Base-by-base conservation (phyloP, 2,797 vertebrate species). In the Melanotaenia trifasciata region DNA sequence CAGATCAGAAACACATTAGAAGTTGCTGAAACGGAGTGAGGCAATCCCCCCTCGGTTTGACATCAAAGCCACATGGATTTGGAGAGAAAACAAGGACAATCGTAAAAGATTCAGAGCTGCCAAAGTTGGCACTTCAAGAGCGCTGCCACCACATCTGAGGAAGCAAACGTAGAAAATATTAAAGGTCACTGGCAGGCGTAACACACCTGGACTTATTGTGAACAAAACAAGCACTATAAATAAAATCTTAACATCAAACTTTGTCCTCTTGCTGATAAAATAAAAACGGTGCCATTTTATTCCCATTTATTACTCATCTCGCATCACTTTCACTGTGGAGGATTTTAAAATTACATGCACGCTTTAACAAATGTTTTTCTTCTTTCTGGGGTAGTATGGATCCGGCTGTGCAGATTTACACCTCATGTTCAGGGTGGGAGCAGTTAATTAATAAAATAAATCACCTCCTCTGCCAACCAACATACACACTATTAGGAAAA, bases 1-100 rank as follows among this genome's bases (percentile, higher is more conserved):
- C 78, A 93, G 87, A 94, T 92, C 90, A 85, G 87, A 92, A 85
- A 84, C 84, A 83, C 87, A 88, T 84, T 79, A 84, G 81, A 84
- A 89, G 84, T 79, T 80, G 72, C 80, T 71, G 84, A 88, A 84
- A 86, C 38, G 83, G 69, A 90, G 86, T 78, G 87, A 83, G 91
- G 92, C 86, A 87, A 89, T 91, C 89, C 90, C 92, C 90, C 92
- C 82, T 89, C 88, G 81, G 87, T 82, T 80, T 61, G 63, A 90
- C 91, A 91, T 94, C 90, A 94, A 93, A 94, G 83, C 70, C 72
- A 53, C 74, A 7, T 64, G 40, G 58, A 71, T 85, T 85, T 76
- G 81, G 82, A 86, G 81, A 83, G 85, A 87, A 90, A 93, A 93
- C 83, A 84, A 87, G 83, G 84, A 89, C 89, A 87, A 74, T 67